A percentile compares a stretch with the other conserved stretches of the same genome.
phyloP scores from a whole-genome alignment of 2,888 invertebrate genomes.

The Stegophylla sp. region DNA sequence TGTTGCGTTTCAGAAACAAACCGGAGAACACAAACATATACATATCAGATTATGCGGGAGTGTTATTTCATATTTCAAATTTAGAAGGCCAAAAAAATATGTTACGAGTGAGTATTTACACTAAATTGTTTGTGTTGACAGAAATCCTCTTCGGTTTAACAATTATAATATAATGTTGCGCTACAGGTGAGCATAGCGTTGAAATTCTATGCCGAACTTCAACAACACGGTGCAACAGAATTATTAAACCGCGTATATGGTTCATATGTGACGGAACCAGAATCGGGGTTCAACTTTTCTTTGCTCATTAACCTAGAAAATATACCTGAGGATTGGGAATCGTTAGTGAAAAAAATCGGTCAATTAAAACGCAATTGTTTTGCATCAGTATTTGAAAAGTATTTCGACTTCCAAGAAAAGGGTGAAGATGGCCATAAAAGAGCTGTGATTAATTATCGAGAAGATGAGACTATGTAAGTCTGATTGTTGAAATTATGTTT shows the following conservation, averaged over 20 bases:
- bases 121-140: no score
- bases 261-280: slow-evolving; percentile 79
- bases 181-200: slow-evolving; percentile 94
- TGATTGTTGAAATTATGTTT: not conserved
- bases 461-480: slow-evolving; percentile 96
- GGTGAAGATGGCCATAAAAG: slow-evolving; percentile 89
- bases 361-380: slow-evolving; percentile 97
- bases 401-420: slow-evolving; percentile 96
- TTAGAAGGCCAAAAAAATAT: slow-evolving; percentile 94
- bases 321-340: slow-evolving; percentile 88
- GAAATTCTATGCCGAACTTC: slow-evolving; percentile 97
- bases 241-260: slow-evolving; percentile 93
- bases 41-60: slow-evolving; percentile 98
- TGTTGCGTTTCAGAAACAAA: slow-evolving; percentile 75
- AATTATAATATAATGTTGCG: slow-evolving; percentile 47
- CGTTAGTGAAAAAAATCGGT: slow-evolving; percentile 88
- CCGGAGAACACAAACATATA: slow-evolving; percentile 93
- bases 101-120: slow-evolving; percentile 88
- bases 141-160: not conserved
- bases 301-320: slow-evolving; percentile 90
- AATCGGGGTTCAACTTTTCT: slow-evolving; percentile 93
- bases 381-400: slow-evolving; percentile 99
- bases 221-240: slow-evolving; percentile 97
- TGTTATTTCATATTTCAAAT: slow-evolving; percentile 97
- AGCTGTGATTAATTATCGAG: slow-evolving; percentile 97